phyloP scores from a whole-genome alignment of 2,113 vertebrate species.

The Oenanthe melanoleuca region DNA sequence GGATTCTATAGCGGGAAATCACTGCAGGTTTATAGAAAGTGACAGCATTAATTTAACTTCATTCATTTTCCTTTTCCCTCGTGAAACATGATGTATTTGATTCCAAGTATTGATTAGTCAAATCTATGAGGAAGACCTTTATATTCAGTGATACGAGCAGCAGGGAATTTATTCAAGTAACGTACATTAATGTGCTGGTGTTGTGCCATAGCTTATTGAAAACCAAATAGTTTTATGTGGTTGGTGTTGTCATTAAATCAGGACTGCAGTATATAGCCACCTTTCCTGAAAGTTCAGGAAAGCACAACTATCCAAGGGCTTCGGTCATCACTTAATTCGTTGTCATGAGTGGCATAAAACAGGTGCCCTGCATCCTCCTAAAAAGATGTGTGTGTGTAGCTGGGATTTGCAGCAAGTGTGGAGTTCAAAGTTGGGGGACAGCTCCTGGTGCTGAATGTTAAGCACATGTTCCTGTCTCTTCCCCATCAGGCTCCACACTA shows the following conservation, averaged over 20 bases:
- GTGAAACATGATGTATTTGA: background rate
- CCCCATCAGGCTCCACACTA: background rate
- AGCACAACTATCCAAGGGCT: background rate
- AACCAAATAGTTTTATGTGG: background rate
- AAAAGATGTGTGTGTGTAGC: no score
- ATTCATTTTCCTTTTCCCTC: background rate
- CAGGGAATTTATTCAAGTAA: background rate
- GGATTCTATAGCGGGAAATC: constrained; percentile 4
- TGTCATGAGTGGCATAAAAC: background rate
- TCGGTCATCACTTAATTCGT: background rate
- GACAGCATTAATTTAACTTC: constrained; percentile 42
- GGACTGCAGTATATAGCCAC: background rate
- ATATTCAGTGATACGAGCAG: background rate
- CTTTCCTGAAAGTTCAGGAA: background rate
- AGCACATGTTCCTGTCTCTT: rapidly evolving
- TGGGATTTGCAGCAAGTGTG: background rate
- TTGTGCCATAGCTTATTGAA: background rate
- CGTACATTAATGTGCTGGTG: background rate
- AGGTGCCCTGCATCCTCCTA: background rate
- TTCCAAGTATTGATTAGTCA: constrained; percentile 27
- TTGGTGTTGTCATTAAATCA: background rate
- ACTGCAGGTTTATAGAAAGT: constrained; percentile 21
- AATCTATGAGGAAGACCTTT: background rate
- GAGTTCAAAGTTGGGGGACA: rapidly evolving
- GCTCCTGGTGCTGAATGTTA: background rate